Evolutionary conservation across 2,797 vertebrate species (phyloP).

Genomic region (Cetoscarus ocellatus): DNA sequence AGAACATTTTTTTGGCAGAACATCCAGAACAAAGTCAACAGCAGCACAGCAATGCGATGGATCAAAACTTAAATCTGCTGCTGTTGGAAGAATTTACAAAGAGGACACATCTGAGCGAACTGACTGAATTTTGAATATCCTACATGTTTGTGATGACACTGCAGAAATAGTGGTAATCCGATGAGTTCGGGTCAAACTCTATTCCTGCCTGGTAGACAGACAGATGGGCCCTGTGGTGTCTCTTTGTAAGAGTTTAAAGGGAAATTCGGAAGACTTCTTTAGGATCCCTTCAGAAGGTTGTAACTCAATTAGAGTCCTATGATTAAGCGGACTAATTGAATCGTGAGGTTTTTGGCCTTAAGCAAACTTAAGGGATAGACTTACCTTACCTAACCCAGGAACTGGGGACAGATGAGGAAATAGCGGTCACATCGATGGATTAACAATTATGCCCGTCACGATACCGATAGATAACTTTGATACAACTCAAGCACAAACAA

Average conservation of each 20-base stretch:
- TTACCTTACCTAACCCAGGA: not conserved
- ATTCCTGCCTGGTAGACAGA: not conserved
- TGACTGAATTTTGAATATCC: not conserved
- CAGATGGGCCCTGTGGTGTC: not conserved
- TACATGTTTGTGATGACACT: conserved; percentile 4
- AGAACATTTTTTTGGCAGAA: not conserved
- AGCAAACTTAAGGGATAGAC: not conserved
- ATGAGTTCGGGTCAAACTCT: not conserved
- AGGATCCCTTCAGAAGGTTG: conserved; percentile 18
- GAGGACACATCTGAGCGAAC: not conserved
- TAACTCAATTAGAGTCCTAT: conserved; percentile 37
- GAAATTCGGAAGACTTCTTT: not conserved
- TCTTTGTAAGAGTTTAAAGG: conserved; percentile 12
- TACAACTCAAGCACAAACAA: too few relatives aligned
- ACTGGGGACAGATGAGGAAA: not conserved
- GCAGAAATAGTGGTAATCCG: not conserved
- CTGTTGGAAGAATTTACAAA: not conserved
- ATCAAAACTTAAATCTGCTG: not conserved
- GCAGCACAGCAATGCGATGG: not conserved
- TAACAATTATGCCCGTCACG: not conserved
- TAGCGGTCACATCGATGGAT: not conserved
- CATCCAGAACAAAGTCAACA: not conserved
- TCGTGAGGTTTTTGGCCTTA: conserved; percentile 15
- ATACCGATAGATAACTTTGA: too few relatives aligned
- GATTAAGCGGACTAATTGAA: conserved; percentile 37